A percentile compares a stretch with the other conserved stretches of the same genome.
These are phyloP conservation scores for Zosterops borbonicus DNA, from an alignment of 2,113 vertebrate genomes.

Conservation along the genomic window DNA sequence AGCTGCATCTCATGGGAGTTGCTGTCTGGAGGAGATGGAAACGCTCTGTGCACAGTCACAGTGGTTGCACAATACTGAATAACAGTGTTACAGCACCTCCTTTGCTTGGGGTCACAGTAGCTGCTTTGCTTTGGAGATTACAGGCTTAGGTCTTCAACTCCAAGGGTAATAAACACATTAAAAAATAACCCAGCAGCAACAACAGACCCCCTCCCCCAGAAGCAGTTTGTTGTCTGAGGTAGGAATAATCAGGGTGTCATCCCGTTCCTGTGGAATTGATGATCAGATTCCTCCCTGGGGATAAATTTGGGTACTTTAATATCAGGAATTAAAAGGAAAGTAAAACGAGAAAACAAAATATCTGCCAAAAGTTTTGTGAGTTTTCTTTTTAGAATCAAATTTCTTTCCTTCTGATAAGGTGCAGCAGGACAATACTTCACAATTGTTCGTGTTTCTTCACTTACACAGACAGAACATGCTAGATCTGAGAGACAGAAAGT, in stretches of 20 bases:
- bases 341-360: neutral
- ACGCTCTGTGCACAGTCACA: neutral
- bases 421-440: neutral
- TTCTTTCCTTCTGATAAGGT: neutral
- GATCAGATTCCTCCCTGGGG: neutral
- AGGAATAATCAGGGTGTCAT: neutral
- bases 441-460: neutral
- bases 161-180: neutral
- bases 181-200: neutral
- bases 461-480: neutral
- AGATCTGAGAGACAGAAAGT: neutral
- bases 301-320: neutral
- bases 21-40: neutral
- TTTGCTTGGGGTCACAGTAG: neutral
- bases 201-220: neutral
- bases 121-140: constrained; percentile 23
- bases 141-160: neutral
- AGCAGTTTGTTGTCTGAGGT: neutral
- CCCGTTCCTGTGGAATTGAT: neutral
- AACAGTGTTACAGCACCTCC: neutral
- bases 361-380: neutral
- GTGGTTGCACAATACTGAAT: neutral
- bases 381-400: neutral
- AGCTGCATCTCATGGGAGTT: neutral
- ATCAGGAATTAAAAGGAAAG: neutral